Conservation (phyloP, 2,797 vertebrate species). For the Tokudaia tokunoshimensis region DNA sequence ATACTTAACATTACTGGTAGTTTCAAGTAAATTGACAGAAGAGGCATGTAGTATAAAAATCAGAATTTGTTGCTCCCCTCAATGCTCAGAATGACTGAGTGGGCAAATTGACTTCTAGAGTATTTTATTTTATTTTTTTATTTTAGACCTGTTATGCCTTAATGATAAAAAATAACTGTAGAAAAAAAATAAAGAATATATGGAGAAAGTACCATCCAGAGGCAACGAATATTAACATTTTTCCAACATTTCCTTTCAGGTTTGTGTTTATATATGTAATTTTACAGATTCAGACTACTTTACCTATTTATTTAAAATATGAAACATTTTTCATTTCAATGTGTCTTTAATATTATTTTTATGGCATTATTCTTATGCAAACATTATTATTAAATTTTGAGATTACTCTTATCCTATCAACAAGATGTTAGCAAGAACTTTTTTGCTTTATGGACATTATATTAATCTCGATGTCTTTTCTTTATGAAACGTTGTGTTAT, state of each 20-base stretch:
- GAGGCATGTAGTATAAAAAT: slow-evolving; percentile 1
- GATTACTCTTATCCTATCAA: background rate
- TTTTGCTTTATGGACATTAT: background rate
- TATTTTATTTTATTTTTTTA: background rate
- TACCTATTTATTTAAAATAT: slow-evolving; percentile 40
- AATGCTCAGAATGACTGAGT: background rate
- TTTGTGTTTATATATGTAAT: background rate
- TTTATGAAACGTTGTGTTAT: background rate
- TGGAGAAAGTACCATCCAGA: background rate
- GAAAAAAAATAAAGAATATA: background rate
- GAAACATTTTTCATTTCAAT: background rate
- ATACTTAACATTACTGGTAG: slow-evolving; percentile 5
- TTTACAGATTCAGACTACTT: slow-evolving; percentile 20
- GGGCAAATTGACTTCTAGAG: background rate
- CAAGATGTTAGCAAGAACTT: background rate
- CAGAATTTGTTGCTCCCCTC: slow-evolving; percentile 3
- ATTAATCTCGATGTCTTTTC: slow-evolving; percentile 9
- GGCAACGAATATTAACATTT: slow-evolving; percentile 12
- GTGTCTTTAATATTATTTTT: slow-evolving; percentile 25
- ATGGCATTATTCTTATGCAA: background rate
- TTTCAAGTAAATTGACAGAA: slow-evolving; percentile 63
- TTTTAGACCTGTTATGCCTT: background rate
- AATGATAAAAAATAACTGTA: slow-evolving; percentile 6
- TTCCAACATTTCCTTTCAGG: background rate
- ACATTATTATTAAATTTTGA: slow-evolving; percentile 41